Conservation (phyloP, 1,140 invertebrate species). For the Idris sp. region DNA sequence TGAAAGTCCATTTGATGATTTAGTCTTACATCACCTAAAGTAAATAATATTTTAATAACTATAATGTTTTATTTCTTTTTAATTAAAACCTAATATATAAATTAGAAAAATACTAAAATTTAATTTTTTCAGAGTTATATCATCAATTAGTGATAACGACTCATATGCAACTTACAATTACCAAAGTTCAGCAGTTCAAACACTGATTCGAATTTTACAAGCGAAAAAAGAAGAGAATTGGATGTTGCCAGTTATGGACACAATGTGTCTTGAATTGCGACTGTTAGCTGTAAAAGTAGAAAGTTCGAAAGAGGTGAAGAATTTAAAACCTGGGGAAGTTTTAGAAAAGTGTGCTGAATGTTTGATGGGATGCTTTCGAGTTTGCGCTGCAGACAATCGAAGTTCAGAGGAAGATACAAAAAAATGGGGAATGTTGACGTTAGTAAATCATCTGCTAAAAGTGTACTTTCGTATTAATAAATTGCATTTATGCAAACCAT, state of each 20-base stretch:
- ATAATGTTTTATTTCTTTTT: too few species aligned
- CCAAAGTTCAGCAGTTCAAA: conserved; percentile 88
- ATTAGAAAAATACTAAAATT: too few species aligned
- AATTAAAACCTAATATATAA: too few species aligned
- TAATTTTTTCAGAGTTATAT: conserved; percentile 67
- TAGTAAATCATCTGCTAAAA: conserved; percentile 98
- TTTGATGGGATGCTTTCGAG: conserved; percentile 95
- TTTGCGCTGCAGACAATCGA: conserved; percentile 95
- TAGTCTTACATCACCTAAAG: conserved; percentile 89
- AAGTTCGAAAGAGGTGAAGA: conserved; percentile 76
- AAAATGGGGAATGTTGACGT: conserved; percentile 95
- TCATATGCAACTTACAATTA: conserved; percentile 87
- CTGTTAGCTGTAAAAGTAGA: conserved; percentile 90
- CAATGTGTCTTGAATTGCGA: conserved; percentile 91
- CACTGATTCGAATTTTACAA: conserved; percentile 90
- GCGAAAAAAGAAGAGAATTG: conserved; percentile 97
- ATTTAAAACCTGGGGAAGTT: conserved; percentile 84
- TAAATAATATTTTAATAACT: conserved; percentile 66
- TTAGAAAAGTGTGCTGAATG: conserved; percentile 96
- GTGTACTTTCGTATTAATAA: conserved; percentile 99
- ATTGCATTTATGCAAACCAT: conserved; percentile 96
- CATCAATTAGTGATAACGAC: conserved; percentile 82
- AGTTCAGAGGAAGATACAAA: conserved; percentile 92
- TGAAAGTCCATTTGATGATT: conserved; percentile 85
- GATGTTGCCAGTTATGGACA: conserved; percentile 94